phyloP scores from a whole-genome alignment of 1,140 invertebrate species.

The Chelonus insularis region DNA sequence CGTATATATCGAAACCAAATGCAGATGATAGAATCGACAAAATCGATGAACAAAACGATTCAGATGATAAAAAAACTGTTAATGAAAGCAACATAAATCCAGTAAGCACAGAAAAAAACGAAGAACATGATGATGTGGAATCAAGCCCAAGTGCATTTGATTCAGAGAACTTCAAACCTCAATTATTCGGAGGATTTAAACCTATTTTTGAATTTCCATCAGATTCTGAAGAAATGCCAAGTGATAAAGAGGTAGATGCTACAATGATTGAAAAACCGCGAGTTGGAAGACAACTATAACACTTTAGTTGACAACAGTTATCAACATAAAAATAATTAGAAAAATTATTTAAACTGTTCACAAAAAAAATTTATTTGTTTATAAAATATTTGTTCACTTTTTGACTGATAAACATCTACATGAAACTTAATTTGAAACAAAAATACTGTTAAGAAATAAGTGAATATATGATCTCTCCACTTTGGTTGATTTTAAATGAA shows the following conservation, averaged over 20 bases:
- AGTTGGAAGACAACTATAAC: background rate
- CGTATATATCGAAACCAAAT: conserved; percentile 29
- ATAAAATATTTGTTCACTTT: conserved; percentile 15
- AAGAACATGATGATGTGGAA: conserved; percentile 38
- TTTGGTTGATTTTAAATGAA: too few species aligned
- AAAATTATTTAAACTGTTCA: background rate
- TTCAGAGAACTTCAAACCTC: conserved; percentile 70
- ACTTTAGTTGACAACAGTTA: conserved; percentile 7
- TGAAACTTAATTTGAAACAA: conserved; percentile 22
- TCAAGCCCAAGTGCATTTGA: conserved; percentile 61
- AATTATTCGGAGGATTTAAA: conserved; percentile 70
- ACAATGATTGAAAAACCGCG: conserved; percentile 28
- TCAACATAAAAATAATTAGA: conserved; percentile 18
- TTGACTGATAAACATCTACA: conserved; percentile 4
- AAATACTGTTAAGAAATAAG: conserved; percentile 10
- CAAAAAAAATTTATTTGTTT: conserved; percentile 7
- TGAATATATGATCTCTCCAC: conserved; percentile 21
- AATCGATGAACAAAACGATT: conserved; percentile 35
- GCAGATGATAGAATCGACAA: conserved; percentile 37
- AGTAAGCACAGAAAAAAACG: conserved; percentile 6
- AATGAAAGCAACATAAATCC: conserved; percentile 19
- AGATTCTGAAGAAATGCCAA: conserved; percentile 26
- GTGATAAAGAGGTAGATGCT: conserved; percentile 26
- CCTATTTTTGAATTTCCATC: conserved; percentile 64
- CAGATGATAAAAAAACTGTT: conserved; percentile 34